These are phyloP conservation scores for Octomys mimax DNA, from an alignment of 2,797 vertebrate species.

Conservation along the genomic window DNA sequence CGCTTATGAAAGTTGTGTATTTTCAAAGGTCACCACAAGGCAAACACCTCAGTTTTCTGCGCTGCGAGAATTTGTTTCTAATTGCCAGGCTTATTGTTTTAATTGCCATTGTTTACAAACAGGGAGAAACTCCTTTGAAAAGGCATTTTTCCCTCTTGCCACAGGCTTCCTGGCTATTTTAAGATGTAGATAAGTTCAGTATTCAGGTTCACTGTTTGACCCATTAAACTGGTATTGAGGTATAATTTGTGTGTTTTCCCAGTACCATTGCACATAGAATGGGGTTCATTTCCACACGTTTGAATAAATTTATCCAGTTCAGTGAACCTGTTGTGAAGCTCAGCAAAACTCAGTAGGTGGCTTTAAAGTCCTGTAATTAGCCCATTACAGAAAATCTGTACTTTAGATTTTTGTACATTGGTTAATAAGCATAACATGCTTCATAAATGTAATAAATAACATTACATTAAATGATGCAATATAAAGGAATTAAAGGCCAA, in stretches of 20 bases:
- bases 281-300: constrained; percentile 93
- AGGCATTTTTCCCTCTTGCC: constrained; percentile 87
- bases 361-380: constrained; percentile 94
- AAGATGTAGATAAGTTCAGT: constrained; percentile 91
- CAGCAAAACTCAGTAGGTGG: constrained; percentile 93
- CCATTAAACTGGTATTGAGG: constrained; percentile 93
- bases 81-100: constrained; percentile 71
- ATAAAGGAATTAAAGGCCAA: constrained; percentile 92
- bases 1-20: constrained; percentile 72
- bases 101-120: constrained; percentile 86
- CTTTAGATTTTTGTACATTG: constrained; percentile 92
- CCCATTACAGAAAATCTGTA: constrained; percentile 93
- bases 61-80: constrained; percentile 67
- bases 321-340: constrained; percentile 93
- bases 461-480: constrained; percentile 92
- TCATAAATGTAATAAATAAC: constrained; percentile 90
- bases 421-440: constrained; percentile 92
- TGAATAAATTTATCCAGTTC: constrained; percentile 95
- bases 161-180: constrained; percentile 86
- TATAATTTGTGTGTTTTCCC: constrained; percentile 94
- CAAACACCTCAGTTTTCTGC: constrained; percentile 72
- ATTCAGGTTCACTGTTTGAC: constrained; percentile 93
- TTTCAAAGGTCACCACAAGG: constrained; percentile 74
- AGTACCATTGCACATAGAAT: constrained; percentile 92
- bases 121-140: constrained; percentile 86